Percentiles rank a stretch among this genome's conserved stretches.
Conservation (phyloP, 53 echinoderm and acorn worm species). For the Pentamera pediparva region DNA sequence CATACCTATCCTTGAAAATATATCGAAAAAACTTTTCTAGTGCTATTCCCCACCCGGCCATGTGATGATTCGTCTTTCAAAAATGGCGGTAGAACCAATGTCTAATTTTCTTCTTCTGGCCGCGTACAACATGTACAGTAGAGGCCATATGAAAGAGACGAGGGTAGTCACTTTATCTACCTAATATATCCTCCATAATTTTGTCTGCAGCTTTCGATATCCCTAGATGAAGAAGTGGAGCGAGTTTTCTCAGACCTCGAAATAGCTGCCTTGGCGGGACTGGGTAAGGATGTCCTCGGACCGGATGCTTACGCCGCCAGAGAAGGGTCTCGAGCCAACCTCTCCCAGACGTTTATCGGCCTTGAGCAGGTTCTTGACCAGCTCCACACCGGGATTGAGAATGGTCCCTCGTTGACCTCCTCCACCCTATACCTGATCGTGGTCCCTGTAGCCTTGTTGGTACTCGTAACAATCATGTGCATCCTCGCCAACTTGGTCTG, state of each 20-base stretch:
- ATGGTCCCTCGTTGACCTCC: conserved; percentile 69
- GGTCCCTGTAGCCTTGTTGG: conserved; percentile 52
- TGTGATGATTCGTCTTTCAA: too few species aligned
- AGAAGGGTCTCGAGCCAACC: neutral
- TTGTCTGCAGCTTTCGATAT: conserved; percentile 56
- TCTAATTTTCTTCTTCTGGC: too few species aligned
- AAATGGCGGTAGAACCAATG: too few species aligned
- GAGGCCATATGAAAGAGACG: too few species aligned
- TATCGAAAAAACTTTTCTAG: too few species aligned
- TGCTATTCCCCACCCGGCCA: too few species aligned
- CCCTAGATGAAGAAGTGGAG: conserved; percentile 52
- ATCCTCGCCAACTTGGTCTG: conserved; percentile 75
- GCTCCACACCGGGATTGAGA: conserved; percentile 57
- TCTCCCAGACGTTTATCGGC: conserved; percentile 43
- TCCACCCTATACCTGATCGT: conserved; percentile 49
- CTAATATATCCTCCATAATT: too few species aligned
- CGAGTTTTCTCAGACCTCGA: conserved; percentile 72
- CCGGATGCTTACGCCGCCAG: conserved; percentile 8
- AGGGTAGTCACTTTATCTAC: too few species aligned
- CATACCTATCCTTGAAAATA: too few species aligned
- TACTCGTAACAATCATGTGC: conserved; percentile 62
- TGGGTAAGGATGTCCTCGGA: conserved; percentile 40
- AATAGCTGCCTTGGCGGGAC: conserved; percentile 39
- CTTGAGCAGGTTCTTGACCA: conserved; percentile 42
- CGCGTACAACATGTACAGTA: too few species aligned